Percentiles rank a stretch among this genome's conserved stretches.
These are phyloP conservation scores for Cephus sareptanus DNA, from an alignment of 2,888 invertebrate species.

Conservation along the genomic window DNA sequence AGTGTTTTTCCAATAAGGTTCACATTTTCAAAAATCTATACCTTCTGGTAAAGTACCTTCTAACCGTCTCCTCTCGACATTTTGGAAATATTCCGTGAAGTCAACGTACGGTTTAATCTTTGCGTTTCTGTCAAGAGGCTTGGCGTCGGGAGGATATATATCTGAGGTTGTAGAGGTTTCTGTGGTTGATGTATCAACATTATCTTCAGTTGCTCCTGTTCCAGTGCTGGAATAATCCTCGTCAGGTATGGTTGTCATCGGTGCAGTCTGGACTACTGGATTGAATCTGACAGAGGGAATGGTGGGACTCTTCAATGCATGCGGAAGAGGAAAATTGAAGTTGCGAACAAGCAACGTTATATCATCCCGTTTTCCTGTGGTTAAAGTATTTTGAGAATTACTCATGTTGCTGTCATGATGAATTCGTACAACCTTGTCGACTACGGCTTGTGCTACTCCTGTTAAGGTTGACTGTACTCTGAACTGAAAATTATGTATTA, in stretches of 20 bases:
- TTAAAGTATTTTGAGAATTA: constrained; percentile 63
- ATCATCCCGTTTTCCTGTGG: constrained; percentile 78
- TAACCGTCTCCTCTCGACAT: constrained; percentile 75
- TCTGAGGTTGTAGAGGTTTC: constrained; percentile 60
- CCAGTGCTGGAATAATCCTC: constrained; percentile 37
- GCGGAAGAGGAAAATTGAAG: constrained; percentile 83
- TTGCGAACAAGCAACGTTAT: constrained; percentile 88
- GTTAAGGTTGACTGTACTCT: constrained; percentile 81
- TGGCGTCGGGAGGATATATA: constrained; percentile 59
- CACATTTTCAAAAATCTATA: constrained; percentile 65
- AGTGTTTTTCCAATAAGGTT: neutral
- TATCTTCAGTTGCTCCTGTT: constrained; percentile 45
- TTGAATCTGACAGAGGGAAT: constrained; percentile 72
- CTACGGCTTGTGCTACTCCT: constrained; percentile 86
- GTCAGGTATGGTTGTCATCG: constrained; percentile 38
- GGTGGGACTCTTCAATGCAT: constrained; percentile 70
- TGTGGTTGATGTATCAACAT: constrained; percentile 58
- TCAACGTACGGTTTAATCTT: constrained; percentile 86
- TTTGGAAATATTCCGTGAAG: constrained; percentile 82
- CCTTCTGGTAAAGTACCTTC: constrained; percentile 76
- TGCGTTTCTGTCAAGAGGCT: constrained; percentile 73
- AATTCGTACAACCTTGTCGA: constrained; percentile 85
- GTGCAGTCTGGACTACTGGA: constrained; percentile 70
- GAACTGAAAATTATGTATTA: constrained; percentile 69
- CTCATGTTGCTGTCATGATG: constrained; percentile 83